Evolutionary conservation across 1,140 invertebrate species (phyloP).

Genomic region (Pectinophora gossypiella): DNA sequence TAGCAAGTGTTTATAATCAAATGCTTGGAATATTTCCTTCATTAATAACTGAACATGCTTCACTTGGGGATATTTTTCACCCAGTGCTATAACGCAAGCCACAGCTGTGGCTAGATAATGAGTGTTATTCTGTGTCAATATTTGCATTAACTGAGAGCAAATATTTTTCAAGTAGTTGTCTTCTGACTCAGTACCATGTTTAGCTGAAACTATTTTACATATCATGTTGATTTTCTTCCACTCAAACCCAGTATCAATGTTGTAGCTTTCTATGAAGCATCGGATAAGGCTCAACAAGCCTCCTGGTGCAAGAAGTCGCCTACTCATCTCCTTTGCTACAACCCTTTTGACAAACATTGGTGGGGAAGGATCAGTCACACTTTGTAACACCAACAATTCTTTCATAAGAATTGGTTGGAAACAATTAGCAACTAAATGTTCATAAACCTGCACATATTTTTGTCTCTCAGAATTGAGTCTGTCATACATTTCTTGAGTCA

Average conservation of each 20-base stretch:
- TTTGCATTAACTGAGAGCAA: constrained; percentile 68
- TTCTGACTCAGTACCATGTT: constrained; percentile 71
- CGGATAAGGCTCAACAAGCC: constrained; percentile 78
- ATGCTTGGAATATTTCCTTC: constrained; percentile 59
- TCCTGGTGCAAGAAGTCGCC: constrained; percentile 75
- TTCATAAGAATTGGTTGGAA: constrained; percentile 79
- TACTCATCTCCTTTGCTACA: constrained; percentile 78
- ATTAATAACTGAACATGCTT: constrained; percentile 61
- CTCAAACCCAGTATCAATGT: constrained; percentile 74
- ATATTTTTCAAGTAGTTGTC: constrained; percentile 75
- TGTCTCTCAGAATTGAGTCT: constrained; percentile 72
- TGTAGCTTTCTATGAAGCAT: constrained; percentile 78
- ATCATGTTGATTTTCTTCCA: constrained; percentile 82
- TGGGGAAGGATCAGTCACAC: constrained; percentile 72
- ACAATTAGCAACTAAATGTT: constrained; percentile 75
- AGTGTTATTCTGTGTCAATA: constrained; percentile 61
- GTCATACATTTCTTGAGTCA: constrained; percentile 75
- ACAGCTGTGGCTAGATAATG: constrained; percentile 71
- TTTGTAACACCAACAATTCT: constrained; percentile 82
- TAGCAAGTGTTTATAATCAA: constrained; percentile 40
- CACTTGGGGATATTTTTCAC: constrained; percentile 65
- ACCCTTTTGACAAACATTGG: constrained; percentile 80
- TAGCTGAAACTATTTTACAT: constrained; percentile 78
- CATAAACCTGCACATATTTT: constrained; percentile 73
- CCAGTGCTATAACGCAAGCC: constrained; percentile 74